phyloP scores from a whole-genome alignment of 2,888 invertebrate genomes.

The Pyrrhosoma nymphula region DNA sequence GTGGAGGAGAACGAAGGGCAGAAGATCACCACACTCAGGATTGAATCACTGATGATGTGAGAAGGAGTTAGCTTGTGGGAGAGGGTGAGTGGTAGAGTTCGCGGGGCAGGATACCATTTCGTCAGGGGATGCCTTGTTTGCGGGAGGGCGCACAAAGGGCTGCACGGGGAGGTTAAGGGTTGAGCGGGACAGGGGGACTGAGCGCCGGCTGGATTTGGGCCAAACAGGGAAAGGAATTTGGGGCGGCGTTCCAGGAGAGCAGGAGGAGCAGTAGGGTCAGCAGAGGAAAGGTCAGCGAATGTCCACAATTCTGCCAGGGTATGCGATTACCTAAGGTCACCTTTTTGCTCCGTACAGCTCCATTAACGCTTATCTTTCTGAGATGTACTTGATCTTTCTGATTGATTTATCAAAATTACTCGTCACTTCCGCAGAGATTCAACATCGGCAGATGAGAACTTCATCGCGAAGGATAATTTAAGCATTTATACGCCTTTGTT shows the following conservation, averaged over 20 bases:
- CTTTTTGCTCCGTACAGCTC: not conserved
- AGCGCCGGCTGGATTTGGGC: not conserved
- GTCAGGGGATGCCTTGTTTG: not conserved
- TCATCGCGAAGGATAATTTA: no score
- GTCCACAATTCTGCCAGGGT: not conserved
- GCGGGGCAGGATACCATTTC: not conserved
- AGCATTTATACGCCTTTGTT: no score
- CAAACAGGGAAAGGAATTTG: not conserved
- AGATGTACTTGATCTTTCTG: no score
- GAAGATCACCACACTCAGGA: no score
- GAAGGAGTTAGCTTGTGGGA: not conserved
- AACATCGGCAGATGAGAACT: no score
- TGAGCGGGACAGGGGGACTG: not conserved
- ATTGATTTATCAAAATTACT: no score
- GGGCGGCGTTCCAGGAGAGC: not conserved
- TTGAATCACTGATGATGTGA: not conserved
- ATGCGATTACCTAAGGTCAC: not conserved
- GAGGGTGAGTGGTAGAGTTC: not conserved
- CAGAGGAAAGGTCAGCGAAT: not conserved
- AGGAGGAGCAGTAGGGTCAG: not conserved
- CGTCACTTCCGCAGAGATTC: no score
- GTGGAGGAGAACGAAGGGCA: no score
- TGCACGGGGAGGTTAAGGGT: not conserved
- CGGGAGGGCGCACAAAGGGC: not conserved
- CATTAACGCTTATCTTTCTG: no score